Conservation (phyloP, 2,888 invertebrate genomes). For the Cantharis lateralis region DNA sequence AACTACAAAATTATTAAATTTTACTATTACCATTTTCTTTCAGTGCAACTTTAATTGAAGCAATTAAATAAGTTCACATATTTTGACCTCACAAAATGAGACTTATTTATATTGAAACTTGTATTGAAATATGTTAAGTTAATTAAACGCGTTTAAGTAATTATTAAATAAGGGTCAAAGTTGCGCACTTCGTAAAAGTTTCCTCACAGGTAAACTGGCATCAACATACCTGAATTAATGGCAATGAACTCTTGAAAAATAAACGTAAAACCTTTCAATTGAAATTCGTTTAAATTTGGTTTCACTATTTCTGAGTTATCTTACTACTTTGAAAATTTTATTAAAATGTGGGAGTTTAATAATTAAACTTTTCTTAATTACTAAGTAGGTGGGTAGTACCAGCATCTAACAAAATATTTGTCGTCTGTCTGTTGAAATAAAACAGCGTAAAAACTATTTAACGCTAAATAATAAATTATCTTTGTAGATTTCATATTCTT, state of each 20-base stretch:
- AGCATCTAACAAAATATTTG: not conserved
- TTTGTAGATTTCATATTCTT: not conserved
- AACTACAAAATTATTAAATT: not conserved
- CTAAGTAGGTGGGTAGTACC: not conserved
- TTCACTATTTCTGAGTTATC: not conserved
- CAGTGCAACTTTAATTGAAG: constrained; percentile 9
- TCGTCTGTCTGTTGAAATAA: not conserved
- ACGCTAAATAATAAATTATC: not conserved
- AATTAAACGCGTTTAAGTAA: not conserved
- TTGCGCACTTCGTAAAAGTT: not conserved
- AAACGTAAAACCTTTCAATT: not conserved
- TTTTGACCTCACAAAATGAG: not conserved
- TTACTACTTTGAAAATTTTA: not conserved
- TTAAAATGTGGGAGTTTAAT: not conserved
- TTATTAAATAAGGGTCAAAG: not conserved
- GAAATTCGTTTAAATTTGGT: not conserved
- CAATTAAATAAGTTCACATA: constrained; percentile 1
- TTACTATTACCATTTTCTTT: constrained; percentile 6
- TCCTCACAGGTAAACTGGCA: not conserved
- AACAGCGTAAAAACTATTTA: not conserved
- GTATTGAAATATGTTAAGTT: not conserved
- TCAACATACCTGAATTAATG: not conserved
- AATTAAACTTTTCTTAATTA: not conserved
- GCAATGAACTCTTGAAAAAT: not conserved
- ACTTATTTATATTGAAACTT: not conserved